Evolutionary conservation across 2,113 vertebrate species (phyloP).

Genomic region (Micronycteris hirsuta): DNA sequence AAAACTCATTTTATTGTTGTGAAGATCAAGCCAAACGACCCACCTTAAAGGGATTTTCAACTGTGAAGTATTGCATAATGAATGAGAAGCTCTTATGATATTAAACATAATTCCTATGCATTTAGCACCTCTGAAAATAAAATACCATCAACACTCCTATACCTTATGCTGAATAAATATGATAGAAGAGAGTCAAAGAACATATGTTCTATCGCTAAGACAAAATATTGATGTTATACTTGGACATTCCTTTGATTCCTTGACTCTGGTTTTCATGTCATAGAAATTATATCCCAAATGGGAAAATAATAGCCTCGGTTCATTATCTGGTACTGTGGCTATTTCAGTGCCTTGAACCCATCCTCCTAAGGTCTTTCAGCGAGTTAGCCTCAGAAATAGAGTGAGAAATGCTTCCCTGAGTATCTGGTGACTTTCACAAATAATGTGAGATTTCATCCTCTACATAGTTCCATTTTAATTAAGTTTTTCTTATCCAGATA

Average conservation of each 20-base stretch:
- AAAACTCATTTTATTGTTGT: neutral
- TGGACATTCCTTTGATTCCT: neutral
- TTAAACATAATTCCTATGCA: neutral
- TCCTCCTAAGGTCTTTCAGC: neutral
- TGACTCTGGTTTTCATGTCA: neutral
- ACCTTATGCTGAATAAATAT: neutral
- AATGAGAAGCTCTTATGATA: neutral
- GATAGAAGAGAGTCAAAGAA: neutral
- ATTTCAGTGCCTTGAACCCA: neutral
- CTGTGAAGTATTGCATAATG: neutral
- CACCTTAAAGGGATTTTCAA: neutral
- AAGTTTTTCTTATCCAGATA: neutral
- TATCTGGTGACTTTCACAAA: neutral
- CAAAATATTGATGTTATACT: neutral
- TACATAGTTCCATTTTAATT: neutral
- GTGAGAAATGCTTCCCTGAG: neutral
- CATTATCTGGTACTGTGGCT: neutral
- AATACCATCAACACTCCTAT: neutral
- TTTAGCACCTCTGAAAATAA: neutral
- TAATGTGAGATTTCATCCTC: neutral
- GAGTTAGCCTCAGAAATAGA: neutral
- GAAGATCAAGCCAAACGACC: conserved; percentile 1
- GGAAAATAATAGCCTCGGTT: neutral
- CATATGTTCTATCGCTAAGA: neutral
- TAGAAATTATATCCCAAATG: neutral